phyloP scores from a whole-genome alignment of 2,888 invertebrate species.

The Arge pagana region DNA sequence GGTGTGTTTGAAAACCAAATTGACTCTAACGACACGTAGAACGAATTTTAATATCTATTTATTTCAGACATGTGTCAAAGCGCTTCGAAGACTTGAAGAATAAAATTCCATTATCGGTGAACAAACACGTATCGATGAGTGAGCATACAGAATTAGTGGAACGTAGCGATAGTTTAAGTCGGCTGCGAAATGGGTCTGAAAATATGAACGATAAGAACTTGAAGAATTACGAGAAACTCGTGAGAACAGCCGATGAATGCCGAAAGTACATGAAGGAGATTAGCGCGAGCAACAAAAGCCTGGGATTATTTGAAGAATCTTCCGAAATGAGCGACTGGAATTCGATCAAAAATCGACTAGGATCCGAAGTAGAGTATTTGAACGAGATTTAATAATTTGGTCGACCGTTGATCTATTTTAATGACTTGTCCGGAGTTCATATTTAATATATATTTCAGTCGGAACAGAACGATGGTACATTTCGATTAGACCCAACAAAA shows the following conservation, averaged over 20 bases:
- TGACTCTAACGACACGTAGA: too few relatives aligned
- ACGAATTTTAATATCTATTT: neutral
- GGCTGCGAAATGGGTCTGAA: too few relatives aligned
- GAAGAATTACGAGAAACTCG: conserved; percentile 26
- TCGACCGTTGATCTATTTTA: neutral
- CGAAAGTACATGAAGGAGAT: conserved; percentile 31
- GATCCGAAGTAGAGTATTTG: neutral
- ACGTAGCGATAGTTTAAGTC: too few relatives aligned
- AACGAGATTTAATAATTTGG: neutral
- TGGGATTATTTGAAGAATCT: conserved; percentile 26
- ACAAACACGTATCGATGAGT: neutral
- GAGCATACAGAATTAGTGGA: neutral
- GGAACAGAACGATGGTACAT: neutral
- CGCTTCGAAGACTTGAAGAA: neutral
- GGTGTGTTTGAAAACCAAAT: conserved; percentile 30
- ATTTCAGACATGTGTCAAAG: conserved; percentile 8
- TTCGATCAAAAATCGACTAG: neutral
- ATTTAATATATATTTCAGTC: neutral
- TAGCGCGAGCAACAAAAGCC: conserved; percentile 28
- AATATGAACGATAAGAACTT: neutral
- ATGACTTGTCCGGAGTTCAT: neutral
- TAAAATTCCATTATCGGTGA: neutral
- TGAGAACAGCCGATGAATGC: conserved; percentile 31
- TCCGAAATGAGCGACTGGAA: conserved; percentile 23
- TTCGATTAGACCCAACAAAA: conserved; percentile 5